Evolutionary conservation across 2,113 vertebrate genomes (phyloP), one percentile per base, ranked within the genome.

Genomic region (Rana temporaria): DNA sequence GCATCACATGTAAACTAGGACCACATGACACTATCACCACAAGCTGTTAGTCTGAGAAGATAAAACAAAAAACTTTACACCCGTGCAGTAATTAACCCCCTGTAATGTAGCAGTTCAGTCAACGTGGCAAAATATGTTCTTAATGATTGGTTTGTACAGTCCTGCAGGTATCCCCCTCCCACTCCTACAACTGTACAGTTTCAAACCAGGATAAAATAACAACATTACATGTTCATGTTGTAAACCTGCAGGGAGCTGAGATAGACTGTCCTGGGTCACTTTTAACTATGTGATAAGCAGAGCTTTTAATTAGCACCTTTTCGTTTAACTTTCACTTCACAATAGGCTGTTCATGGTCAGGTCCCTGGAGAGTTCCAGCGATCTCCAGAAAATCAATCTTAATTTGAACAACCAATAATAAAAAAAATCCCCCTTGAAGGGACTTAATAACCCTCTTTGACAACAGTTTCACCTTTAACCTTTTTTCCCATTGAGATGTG

Each of bases 351-450:
- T 88, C 84, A 85, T 89, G 87, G 85, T 26, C 56, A 72, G 20
- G 79, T 85, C 86, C 81, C 84, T 78, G 60, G 85, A 74, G 88
- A 42, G 16, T 85, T 53, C 84, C 20, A 79, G 65, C 84, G 90
- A 88, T 89, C 85, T 85, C 78, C 77, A 81, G 82, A 88, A 90
- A 90, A 92, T 92, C 91, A 89, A 91, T 92, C 88, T 92, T 90
- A 87, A 92, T 92, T 91, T 89, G 88, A 88, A 82, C 73, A 84
- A 87, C 87, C 88, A 88, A 91, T 90, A 92, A 90, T 86, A 89
- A 89, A 85, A 86, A 53, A 83, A 87, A 88, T 87, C 78, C 79
- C 71, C 86, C 86, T 87, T 83, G 79, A 85, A 88, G 57, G 69
- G 83, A 87, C 87, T 79, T 78, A 84, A 81, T 85, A 85, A 86